Conservation (phyloP, 2,113 vertebrate species). For the Glaucidium brasilianum region DNA sequence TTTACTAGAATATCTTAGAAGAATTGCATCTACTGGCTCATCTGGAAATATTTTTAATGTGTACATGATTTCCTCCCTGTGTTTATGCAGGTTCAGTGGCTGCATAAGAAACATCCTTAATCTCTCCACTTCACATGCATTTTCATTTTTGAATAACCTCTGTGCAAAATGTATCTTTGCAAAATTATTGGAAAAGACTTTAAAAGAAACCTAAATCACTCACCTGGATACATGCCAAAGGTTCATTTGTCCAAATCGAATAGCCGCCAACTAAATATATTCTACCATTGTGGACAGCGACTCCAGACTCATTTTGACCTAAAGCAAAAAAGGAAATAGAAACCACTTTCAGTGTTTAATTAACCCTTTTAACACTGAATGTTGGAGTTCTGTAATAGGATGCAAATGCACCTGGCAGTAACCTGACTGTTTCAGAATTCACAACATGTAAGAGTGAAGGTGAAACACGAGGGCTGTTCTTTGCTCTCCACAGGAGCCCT, state of each 20-base stretch:
- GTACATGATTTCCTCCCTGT: background rate
- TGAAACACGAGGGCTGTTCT: background rate
- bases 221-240: slow-evolving; percentile 97
- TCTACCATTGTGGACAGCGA: slow-evolving; percentile 92
- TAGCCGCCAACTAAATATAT: slow-evolving; percentile 98
- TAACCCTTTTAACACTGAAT: slow-evolving; percentile 50
- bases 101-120: background rate
- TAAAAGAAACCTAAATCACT: slow-evolving; percentile 61
- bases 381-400: background rate
- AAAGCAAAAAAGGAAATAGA: slow-evolving; percentile 58
- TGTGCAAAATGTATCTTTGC: slow-evolving; percentile 18
- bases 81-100: background rate
- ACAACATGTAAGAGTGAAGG: background rate
- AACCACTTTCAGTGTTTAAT: slow-evolving; percentile 44
- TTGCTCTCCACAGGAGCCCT: background rate
- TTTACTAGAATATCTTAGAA: background rate
- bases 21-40: background rate
- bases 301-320: slow-evolving; percentile 97
- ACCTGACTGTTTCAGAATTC: background rate
- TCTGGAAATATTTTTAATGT: background rate
- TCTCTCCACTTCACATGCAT: slow-evolving; percentile 6
- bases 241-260: slow-evolving; percentile 99
- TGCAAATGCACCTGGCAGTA: background rate
- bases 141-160: slow-evolving; percentile 15
- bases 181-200: slow-evolving; percentile 44